A percentile compares a stretch with the other conserved stretches of the same genome.
These are phyloP conservation scores for Tinea semifulvella DNA, from an alignment of 2,888 invertebrate genomes.

Conservation along the genomic window DNA sequence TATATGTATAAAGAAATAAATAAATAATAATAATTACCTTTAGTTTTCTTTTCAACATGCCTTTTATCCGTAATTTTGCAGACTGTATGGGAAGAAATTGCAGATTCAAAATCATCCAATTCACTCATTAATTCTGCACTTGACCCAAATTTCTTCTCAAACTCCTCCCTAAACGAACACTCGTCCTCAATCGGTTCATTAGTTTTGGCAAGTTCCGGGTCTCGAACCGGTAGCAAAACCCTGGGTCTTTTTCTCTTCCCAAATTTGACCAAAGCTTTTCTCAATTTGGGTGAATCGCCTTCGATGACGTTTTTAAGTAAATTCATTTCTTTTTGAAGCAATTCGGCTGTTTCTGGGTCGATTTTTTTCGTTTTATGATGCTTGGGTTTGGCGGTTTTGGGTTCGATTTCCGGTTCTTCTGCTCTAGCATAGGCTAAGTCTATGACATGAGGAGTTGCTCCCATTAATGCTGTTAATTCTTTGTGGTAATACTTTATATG, in stretches of 20 bases:
- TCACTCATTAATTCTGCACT: background rate
- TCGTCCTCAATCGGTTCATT: conserved; percentile 12
- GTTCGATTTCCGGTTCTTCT: conserved; percentile 25
- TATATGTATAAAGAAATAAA: too few relatives aligned
- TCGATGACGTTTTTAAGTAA: conserved; percentile 5
- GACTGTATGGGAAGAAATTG: conserved; percentile 51
- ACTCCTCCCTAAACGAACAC: background rate
- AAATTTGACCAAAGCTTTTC: conserved; percentile 31
- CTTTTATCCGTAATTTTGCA: background rate
- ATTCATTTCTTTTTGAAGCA: conserved; percentile 22
- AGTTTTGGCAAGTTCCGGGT: conserved; percentile 27
- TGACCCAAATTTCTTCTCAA: conserved; percentile 1
- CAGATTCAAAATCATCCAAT: conserved; percentile 40
- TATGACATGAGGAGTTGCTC: conserved; percentile 84
- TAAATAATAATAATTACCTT: too few relatives aligned
- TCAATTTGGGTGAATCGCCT: conserved; percentile 46
- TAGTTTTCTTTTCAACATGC: background rate
- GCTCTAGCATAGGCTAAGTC: conserved; percentile 71
- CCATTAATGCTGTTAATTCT: conserved; percentile 76
- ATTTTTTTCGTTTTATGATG: conserved; percentile 33
- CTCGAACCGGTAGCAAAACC: conserved; percentile 45
- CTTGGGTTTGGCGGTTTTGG: conserved; percentile 40
- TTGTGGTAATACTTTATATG: conserved; percentile 95
- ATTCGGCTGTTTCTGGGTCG: conserved; percentile 27
- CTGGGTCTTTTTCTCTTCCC: conserved; percentile 47